A percentile compares a stretch with the other conserved stretches of the same genome.
phyloP scores from a whole-genome alignment of 35 echinoderm and acorn worm species.

The Hemicentrotus pulcherrimus region DNA sequence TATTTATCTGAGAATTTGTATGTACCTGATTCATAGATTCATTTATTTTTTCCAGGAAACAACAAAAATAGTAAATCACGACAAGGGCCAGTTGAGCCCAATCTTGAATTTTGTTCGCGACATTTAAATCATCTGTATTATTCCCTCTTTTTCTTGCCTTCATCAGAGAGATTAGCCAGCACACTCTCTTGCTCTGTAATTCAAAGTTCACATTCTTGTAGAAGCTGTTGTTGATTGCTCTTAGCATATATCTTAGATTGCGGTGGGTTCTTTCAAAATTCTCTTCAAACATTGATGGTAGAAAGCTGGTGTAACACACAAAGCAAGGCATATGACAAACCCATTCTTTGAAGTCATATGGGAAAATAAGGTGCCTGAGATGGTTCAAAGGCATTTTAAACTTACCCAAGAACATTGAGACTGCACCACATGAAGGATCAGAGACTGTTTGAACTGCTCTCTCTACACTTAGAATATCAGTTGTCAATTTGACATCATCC shows the following conservation, averaged over 20 bases:
- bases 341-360: background rate
- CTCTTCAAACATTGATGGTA: background rate
- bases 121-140: no score
- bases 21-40: no score
- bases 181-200: no score
- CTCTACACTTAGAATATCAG: constrained; percentile 65
- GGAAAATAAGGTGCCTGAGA: background rate
- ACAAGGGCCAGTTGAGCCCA: background rate
- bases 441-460: constrained; percentile 62
- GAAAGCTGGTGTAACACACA: background rate
- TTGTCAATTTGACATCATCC: constrained; percentile 69
- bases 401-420: constrained; percentile 92
- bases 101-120: background rate
- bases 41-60: background rate
- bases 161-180: no score
- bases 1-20: no score
- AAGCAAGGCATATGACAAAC: background rate
- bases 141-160: background rate
- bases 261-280: background rate
- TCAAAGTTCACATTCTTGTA: no score
- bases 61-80: background rate
- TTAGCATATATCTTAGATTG: no score
- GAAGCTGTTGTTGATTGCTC: no score
- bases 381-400: background rate
- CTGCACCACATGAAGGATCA: constrained; percentile 78